phyloP scores from a whole-genome alignment of 1,140 invertebrate genomes.

The Trachymyrmex septentrionalis region DNA sequence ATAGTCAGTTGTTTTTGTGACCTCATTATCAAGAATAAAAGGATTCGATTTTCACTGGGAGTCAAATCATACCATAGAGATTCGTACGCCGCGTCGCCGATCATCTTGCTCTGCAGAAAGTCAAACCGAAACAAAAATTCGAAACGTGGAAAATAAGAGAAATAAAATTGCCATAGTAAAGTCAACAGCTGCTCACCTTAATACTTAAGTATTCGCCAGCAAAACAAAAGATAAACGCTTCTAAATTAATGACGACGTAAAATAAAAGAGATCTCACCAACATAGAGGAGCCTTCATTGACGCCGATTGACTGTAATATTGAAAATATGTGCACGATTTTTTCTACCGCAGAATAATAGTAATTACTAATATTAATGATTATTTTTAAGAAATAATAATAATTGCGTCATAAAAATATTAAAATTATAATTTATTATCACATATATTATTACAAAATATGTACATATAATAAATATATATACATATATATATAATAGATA shows the following conservation, averaged over 20 bases:
- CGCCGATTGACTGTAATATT: slow-evolving; percentile 52
- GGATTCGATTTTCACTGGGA: slow-evolving; percentile 39
- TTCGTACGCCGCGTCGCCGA: slow-evolving; percentile 58
- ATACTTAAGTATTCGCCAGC: slow-evolving; percentile 68
- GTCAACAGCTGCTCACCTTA: slow-evolving; percentile 17
- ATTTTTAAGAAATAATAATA: too few species aligned
- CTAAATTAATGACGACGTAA: slow-evolving; percentile 58
- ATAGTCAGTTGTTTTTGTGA: slow-evolving; percentile 66
- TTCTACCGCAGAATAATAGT: background rate
- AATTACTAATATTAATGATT: too few species aligned
- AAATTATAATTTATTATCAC: background rate
- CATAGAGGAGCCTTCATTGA: background rate
- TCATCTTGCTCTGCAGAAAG: slow-evolving; percentile 54
- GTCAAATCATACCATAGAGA: slow-evolving; percentile 63
- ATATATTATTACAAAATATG: too few species aligned
- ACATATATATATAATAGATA: too few species aligned
- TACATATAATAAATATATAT: too few species aligned
- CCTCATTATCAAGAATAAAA: slow-evolving; percentile 66
- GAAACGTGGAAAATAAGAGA: background rate
- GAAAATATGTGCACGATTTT: background rate
- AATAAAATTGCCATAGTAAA: background rate
- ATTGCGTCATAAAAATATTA: background rate
- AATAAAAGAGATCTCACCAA: slow-evolving; percentile 52
- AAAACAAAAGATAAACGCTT: slow-evolving; percentile 69
- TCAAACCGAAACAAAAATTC: background rate